A percentile compares a stretch with the other conserved stretches of the same genome.
These are phyloP conservation scores for Planiliza haematocheilus DNA, from an alignment of 2,113 vertebrate species.

Conservation along the genomic window DNA sequence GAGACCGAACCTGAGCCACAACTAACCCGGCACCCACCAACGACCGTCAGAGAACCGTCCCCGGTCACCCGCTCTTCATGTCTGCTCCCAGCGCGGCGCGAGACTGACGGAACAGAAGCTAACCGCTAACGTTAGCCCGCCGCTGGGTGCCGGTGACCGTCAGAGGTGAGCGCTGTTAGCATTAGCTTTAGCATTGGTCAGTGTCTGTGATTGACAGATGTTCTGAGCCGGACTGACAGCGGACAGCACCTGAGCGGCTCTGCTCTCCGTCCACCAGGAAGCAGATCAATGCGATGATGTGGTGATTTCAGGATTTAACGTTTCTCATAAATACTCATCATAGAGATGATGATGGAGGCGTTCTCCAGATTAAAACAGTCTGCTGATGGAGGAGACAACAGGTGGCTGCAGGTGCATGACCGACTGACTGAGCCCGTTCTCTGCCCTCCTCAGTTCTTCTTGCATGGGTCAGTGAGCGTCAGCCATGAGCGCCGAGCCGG, in stretches of 20 bases:
- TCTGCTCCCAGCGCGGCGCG: neutral
- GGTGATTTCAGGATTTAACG: no score
- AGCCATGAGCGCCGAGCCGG: slow-evolving; percentile 89
- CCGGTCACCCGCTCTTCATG: neutral
- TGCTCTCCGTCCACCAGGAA: neutral
- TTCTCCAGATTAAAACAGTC: no score
- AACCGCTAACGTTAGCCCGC: slow-evolving; percentile 11
- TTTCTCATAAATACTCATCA: no score
- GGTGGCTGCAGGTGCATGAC: no score
- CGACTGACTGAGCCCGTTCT: no score
- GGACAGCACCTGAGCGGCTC: neutral
- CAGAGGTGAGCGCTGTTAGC: slow-evolving; percentile 55
- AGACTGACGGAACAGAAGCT: slow-evolving; percentile 1
- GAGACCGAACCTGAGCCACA: neutral
- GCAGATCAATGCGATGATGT: no score
- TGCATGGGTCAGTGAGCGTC: slow-evolving; percentile 78
- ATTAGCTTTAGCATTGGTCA: slow-evolving; percentile 7
- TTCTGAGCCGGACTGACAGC: neutral
- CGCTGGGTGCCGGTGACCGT: slow-evolving; percentile 24
- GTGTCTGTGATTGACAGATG: neutral
- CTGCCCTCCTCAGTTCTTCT: neutral
- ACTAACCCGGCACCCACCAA: rapidly evolving
- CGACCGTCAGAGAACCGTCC: neutral
- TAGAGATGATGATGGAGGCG: no score
- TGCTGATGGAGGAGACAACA: no score